A percentile compares a stretch with the other conserved stretches of the same genome.
These are phyloP conservation scores for Caenorhabditis sp. DNA, from an alignment of 2,888 invertebrate genomes.

Conservation along the genomic window DNA sequence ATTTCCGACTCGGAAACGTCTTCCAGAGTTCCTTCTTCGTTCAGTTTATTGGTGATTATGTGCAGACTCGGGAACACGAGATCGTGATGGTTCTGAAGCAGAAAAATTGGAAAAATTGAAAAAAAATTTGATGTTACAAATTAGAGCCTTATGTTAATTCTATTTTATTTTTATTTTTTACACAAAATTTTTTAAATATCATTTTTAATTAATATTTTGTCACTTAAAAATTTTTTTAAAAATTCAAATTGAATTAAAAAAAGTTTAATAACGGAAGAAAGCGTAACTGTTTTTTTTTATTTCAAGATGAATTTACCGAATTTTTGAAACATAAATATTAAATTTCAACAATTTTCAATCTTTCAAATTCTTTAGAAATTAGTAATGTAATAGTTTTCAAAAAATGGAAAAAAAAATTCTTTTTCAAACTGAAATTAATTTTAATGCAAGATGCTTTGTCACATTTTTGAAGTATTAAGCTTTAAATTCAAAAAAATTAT, in stretches of 20 bases:
- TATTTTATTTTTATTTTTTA: neutral
- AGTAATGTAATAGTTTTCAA: neutral
- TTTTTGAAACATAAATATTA: too few species aligned
- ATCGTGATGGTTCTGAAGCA: slow-evolving; percentile 61
- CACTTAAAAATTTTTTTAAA: neutral
- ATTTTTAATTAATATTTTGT: neutral
- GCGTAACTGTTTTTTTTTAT: too few species aligned
- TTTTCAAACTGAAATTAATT: too few species aligned
- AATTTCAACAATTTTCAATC: slow-evolving; percentile 1
- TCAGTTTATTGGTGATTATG: slow-evolving; percentile 69
- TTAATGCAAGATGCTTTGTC: too few species aligned
- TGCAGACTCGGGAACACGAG: slow-evolving; percentile 70
- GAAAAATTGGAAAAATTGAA: neutral
- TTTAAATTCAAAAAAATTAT: too few species aligned
- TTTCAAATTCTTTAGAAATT: neutral
- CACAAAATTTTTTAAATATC: neutral
- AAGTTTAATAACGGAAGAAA: too few species aligned
- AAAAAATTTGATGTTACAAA: neutral
- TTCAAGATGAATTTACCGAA: too few species aligned
- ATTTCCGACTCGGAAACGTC: slow-evolving; percentile 63
- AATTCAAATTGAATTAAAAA: too few species aligned
- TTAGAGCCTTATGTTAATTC: neutral
- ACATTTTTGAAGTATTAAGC: too few species aligned
- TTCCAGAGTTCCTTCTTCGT: slow-evolving; percentile 72
- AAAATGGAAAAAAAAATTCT: neutral